Base-by-base conservation (phyloP, 2,113 vertebrate genomes). In the Oryctolagus cuniculus region DNA sequence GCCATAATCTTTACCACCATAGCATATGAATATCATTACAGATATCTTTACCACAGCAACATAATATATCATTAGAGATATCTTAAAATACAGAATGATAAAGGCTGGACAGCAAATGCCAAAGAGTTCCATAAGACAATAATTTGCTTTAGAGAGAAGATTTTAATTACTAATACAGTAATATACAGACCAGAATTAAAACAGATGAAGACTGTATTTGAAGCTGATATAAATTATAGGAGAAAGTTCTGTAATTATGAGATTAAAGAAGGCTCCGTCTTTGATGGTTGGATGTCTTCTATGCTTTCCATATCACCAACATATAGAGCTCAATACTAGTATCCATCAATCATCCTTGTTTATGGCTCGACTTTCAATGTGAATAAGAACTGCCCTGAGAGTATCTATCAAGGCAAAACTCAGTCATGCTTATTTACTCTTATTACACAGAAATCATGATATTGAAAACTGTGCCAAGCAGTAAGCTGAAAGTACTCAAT, bases 141-240 rank as follows among this genome's bases (percentile, higher is more conserved):
- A 61, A 12, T 55, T 91, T 67, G 58, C 72, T 78, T 73, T 67
- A 58, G 19, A 7, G 38, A 83, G 10, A 63, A 70, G 51, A 3
- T 72, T 91, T 36, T 22, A 88, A 69, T 77, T 85, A 66, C 73
- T 70, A 83, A 66, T 79, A 84, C 19, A 69, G 27, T 36, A 69
- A 89, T 67, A 89, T n/a, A 69, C 27, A 69, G n/a, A 44, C 17
- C 21, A 77, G 34, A 92, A 96, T 86, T 51, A 86, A 96, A 96
- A 36, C 0, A 75, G 94, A 72, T 72, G 6, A 72, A 81, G 34
- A 31, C 49, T 61, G 90, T 55, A 87, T 70, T 72, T 38, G 12
- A 82, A 38, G 49, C 51, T 78, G 87, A 24, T 9, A 64, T 85
- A 21, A 29, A 49, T 66, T 94, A 44, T 85, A 61, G 81, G 88